Conservation (phyloP, 2,113 vertebrate genomes). For the Empidonax traillii region DNA sequence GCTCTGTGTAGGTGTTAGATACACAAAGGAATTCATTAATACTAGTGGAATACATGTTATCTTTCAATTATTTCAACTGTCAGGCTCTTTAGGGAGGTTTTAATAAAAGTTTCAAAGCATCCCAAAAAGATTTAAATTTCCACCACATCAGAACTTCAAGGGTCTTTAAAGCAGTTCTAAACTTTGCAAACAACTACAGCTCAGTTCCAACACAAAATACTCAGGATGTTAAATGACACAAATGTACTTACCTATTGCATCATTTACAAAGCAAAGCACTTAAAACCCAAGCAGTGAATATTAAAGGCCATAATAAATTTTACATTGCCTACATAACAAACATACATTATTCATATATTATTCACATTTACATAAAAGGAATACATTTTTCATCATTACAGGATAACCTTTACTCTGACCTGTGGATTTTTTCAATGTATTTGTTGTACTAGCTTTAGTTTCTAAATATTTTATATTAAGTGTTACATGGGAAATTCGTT, state of each 20-base stretch:
- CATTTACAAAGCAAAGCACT: slow-evolving; percentile 52
- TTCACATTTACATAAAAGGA: slow-evolving; percentile 48
- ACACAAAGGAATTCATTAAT: background rate
- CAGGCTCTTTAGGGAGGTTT: background rate
- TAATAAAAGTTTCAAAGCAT: background rate
- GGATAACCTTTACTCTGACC: slow-evolving; percentile 40
- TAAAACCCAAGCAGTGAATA: slow-evolving; percentile 35
- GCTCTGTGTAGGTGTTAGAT: background rate
- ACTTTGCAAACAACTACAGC: background rate
- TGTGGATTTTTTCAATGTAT: slow-evolving; percentile 19
- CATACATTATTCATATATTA: slow-evolving; percentile 57
- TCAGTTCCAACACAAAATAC: background rate
- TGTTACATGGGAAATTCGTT: background rate
- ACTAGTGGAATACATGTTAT: background rate
- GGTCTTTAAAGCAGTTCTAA: background rate
- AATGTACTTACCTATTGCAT: slow-evolving; percentile 35
- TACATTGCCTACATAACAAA: slow-evolving; percentile 18
- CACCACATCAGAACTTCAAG: background rate
- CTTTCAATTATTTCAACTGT: background rate
- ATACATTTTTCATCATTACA: slow-evolving; percentile 41
- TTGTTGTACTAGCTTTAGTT: background rate
- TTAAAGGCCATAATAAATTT: slow-evolving; percentile 55
- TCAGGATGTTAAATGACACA: slow-evolving; percentile 8
- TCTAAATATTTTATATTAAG: slow-evolving; percentile 39
- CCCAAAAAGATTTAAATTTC: background rate